phyloP scores from a whole-genome alignment of 2,797 vertebrate species.

The Coregonus sp. region DNA sequence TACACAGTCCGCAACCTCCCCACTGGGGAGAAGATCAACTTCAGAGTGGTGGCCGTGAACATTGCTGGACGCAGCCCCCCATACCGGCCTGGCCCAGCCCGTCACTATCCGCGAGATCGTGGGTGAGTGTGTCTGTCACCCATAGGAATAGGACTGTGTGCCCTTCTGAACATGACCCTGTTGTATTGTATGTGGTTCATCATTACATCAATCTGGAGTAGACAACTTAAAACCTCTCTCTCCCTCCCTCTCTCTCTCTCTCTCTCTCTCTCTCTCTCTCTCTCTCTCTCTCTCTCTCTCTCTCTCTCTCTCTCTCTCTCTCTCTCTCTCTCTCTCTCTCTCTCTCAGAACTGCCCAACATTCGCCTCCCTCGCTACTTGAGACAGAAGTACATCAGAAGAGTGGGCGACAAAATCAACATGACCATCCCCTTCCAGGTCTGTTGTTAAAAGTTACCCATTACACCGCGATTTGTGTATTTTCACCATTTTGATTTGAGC shows the following conservation, averaged over 20 bases:
- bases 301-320: too few relatives aligned
- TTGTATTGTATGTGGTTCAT: not conserved
- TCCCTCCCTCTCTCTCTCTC: too few relatives aligned
- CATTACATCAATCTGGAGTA: not conserved
- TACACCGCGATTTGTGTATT: not conserved
- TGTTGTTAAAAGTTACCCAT: slow-evolving; percentile 5
- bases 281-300: too few relatives aligned
- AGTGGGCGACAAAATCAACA: slow-evolving; percentile 87
- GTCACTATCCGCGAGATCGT: slow-evolving; percentile 89
- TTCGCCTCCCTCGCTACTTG: slow-evolving; percentile 87
- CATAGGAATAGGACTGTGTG: slow-evolving; percentile 3
- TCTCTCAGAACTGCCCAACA: slow-evolving; percentile 85
- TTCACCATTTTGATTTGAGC: not conserved
- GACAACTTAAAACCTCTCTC: not conserved
- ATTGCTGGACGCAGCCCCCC: slow-evolving; percentile 83
- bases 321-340: not conserved
- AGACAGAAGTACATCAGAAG: slow-evolving; percentile 85
- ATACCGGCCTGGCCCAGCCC: slow-evolving; percentile 74
- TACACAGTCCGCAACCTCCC: slow-evolving; percentile 82
- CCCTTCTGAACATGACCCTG: not conserved
- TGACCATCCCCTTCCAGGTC: slow-evolving; percentile 91
- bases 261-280: too few relatives aligned
- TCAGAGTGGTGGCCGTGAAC: slow-evolving; percentile 86
- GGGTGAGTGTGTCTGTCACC: slow-evolving; percentile 69
- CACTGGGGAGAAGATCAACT: slow-evolving; percentile 84